Evolutionary conservation across 2,113 vertebrate species (phyloP).

Genomic region (Tragulus kanchil): DNA sequence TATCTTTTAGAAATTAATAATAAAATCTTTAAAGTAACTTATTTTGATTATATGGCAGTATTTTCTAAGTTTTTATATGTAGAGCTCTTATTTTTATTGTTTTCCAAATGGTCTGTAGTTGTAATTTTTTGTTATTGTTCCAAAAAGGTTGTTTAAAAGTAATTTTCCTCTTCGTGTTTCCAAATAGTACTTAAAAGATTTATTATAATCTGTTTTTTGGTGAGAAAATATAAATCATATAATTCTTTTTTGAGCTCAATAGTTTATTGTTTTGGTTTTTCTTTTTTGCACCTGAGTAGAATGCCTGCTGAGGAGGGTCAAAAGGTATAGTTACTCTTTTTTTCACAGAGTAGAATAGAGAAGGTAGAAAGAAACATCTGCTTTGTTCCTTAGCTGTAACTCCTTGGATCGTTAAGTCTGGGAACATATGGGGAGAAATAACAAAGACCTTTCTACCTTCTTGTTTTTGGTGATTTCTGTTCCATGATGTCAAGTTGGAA

Average conservation of each 20-base stretch:
- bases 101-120: background rate
- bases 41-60: background rate
- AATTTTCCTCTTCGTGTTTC: slow-evolving; percentile 21
- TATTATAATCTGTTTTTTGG: background rate
- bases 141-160: background rate
- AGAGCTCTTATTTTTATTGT: background rate
- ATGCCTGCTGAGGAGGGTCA: background rate
- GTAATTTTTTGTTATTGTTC: background rate
- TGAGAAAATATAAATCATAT: background rate
- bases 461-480: background rate
- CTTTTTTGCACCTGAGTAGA: background rate
- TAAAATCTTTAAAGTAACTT: background rate
- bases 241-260: background rate
- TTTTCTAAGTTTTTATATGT: background rate
- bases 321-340: background rate
- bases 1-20: background rate
- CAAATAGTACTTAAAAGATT: background rate
- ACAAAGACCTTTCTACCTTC: background rate
- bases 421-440: background rate
- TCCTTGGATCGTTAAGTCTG: background rate
- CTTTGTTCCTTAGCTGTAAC: background rate
- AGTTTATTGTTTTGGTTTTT: background rate
- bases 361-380: background rate
- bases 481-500: background rate
- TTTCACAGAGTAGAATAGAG: background rate